Percentiles rank a stretch among this genome's conserved stretches.
These are phyloP conservation scores for Knipowitschia caucasica DNA, from an alignment of 2,797 vertebrate genomes.

Conservation along the genomic window DNA sequence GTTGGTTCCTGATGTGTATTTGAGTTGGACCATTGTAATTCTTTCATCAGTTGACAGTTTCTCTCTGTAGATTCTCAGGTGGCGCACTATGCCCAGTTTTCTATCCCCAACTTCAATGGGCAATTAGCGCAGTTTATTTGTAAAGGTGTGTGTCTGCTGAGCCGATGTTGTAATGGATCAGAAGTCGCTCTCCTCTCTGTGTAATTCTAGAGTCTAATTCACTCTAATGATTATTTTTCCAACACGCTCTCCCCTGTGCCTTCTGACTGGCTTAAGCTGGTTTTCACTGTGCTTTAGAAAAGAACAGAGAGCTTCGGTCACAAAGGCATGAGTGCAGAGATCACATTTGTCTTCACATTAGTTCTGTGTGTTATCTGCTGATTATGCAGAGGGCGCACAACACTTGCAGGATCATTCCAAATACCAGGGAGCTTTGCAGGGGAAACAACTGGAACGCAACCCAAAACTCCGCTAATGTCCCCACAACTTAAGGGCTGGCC, in stretches of 20 bases:
- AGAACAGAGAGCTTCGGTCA: slow-evolving; percentile 40
- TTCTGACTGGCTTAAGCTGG: slow-evolving; percentile 51
- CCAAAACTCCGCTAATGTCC: slow-evolving; percentile 52
- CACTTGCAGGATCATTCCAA: slow-evolving; percentile 16
- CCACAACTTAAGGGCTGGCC: slow-evolving; percentile 41
- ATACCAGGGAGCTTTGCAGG: slow-evolving; percentile 14
- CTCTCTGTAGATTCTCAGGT: slow-evolving; percentile 11
- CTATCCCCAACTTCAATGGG: slow-evolving; percentile 25
- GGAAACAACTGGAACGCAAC: slow-evolving; percentile 50
- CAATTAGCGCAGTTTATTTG: slow-evolving; percentile 68
- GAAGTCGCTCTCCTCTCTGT: slow-evolving; percentile 32
- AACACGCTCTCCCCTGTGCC: slow-evolving; percentile 49
- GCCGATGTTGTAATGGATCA: slow-evolving; percentile 43
- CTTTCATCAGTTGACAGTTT: slow-evolving; percentile 36
- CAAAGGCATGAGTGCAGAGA: slow-evolving; percentile 22
- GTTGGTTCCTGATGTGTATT: slow-evolving; percentile 36
- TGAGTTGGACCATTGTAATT: slow-evolving; percentile 28
- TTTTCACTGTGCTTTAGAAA: slow-evolving; percentile 47
- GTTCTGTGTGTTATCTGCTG: slow-evolving; percentile 11
- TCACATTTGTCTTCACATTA: slow-evolving; percentile 31
- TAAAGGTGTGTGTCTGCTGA: slow-evolving; percentile 35
- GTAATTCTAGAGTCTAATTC: slow-evolving; percentile 74
- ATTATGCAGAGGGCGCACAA: slow-evolving; percentile 15
- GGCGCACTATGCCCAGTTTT: slow-evolving; percentile 2
- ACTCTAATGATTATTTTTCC: slow-evolving; percentile 74